Conservation (phyloP, 2,888 invertebrate species). For the Volucella inflata region DNA sequence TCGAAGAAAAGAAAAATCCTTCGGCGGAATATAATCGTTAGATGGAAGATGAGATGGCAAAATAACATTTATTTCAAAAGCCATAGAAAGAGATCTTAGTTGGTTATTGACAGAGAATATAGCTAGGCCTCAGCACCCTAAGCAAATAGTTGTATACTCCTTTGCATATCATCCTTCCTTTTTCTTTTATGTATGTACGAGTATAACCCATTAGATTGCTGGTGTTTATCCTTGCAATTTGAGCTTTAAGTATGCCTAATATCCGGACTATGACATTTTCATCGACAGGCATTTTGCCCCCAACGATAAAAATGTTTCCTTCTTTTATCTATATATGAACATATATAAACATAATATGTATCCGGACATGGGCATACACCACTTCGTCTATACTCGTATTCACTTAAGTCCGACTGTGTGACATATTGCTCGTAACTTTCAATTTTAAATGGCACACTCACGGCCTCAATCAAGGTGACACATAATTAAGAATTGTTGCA, state of each 20-base stretch:
- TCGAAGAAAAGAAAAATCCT: no score
- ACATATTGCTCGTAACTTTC: conserved; percentile 39
- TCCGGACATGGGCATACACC: neutral
- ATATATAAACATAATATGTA: neutral
- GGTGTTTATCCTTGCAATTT: conserved; percentile 54
- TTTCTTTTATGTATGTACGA: neutral
- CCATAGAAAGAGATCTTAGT: conserved; percentile 17
- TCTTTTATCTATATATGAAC: neutral
- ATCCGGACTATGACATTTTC: conserved; percentile 39
- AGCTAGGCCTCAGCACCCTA: no score
- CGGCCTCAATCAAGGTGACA: neutral
- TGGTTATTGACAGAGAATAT: no score
- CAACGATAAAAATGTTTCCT: conserved; percentile 13
- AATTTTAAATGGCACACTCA: conserved; percentile 15
- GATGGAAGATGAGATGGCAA: conserved; percentile 7
- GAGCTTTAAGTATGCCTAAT: conserved; percentile 52
- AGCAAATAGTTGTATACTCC: neutral
- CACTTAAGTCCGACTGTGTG: neutral
- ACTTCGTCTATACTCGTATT: neutral
- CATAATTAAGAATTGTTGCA: conserved; percentile 14
- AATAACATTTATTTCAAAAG: conserved; percentile 44
- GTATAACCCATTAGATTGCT: conserved; percentile 37
- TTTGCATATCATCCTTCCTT: neutral
- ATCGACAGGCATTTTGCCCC: conserved; percentile 45
- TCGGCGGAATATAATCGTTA: no score